Percentiles rank a stretch among this genome's conserved stretches.
These are phyloP conservation scores for Gallinago stenura DNA, from an alignment of 2,797 vertebrate genomes.

Conservation along the genomic window DNA sequence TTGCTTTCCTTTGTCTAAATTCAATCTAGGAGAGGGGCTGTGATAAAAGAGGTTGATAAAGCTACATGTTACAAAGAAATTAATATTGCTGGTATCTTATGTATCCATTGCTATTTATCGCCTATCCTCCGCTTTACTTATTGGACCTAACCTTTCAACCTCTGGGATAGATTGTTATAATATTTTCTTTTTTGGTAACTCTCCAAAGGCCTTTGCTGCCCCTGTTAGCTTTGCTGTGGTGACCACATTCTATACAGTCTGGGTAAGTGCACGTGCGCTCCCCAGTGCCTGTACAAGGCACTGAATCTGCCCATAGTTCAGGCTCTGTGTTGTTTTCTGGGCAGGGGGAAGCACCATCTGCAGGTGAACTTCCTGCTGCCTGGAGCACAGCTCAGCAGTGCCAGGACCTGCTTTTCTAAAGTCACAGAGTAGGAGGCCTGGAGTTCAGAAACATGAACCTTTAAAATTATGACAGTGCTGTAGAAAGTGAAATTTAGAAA, in stretches of 20 bases:
- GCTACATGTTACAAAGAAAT: slow-evolving; percentile 21
- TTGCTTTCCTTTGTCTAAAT: slow-evolving; percentile 56
- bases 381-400: background rate
- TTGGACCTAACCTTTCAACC: background rate
- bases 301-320: background rate
- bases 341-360: no score
- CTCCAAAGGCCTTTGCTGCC: background rate
- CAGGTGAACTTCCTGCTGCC: background rate
- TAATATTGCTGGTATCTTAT: background rate
- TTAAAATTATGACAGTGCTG: background rate
- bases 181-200: background rate
- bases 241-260: background rate
- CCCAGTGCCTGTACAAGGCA: background rate
- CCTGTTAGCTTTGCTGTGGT: background rate
- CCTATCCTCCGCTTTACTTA: background rate
- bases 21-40: background rate
- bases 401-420: background rate
- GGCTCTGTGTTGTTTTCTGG: accelerated
- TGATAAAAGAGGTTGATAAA: slow-evolving; percentile 39
- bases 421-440: background rate
- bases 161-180: background rate
- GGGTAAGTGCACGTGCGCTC: accelerated
- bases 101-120: background rate
- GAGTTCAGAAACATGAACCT: background rate
- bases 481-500: background rate